Evolutionary conservation across 1,140 invertebrate species (phyloP).

Genomic region (Brachionus manjavacas): DNA sequence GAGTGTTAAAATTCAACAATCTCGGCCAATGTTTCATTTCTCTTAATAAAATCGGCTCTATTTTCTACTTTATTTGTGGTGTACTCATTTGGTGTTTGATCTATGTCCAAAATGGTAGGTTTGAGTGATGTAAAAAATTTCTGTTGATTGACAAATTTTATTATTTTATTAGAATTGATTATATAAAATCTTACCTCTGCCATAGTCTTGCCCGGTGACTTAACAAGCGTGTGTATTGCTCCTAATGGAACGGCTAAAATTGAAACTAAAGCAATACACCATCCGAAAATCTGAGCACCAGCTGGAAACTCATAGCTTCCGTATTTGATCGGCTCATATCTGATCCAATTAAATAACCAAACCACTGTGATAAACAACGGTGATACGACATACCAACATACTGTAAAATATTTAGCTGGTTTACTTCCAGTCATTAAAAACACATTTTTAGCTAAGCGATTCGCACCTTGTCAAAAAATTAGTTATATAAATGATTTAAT

Average conservation of each 20-base stretch:
- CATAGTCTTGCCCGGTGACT: constrained; percentile 67
- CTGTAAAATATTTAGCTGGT: constrained; percentile 73
- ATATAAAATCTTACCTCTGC: constrained; percentile 64
- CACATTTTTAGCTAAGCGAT: constrained; percentile 71
- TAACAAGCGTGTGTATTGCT: constrained; percentile 68
- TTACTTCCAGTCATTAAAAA: constrained; percentile 77
- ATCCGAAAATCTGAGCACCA: constrained; percentile 80
- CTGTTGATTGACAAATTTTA: not conserved
- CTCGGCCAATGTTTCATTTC: constrained; percentile 6
- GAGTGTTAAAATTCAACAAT: not conserved
- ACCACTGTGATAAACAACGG: constrained; percentile 74
- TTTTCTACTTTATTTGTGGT: not conserved
- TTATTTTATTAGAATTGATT: no score
- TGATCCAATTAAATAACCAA: constrained; percentile 70
- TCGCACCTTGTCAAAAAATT: constrained; percentile 62
- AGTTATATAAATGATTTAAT: constrained; percentile 39
- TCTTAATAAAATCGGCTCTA: constrained; percentile 1
- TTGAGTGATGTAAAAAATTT: constrained; percentile 7
- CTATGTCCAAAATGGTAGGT: constrained; percentile 11
- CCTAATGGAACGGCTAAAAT: constrained; percentile 78
- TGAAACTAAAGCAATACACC: constrained; percentile 74
- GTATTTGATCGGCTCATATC: constrained; percentile 70
- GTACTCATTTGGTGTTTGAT: not conserved
- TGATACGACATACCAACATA: constrained; percentile 75
- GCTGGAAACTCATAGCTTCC: constrained; percentile 73